Evolutionary conservation across 2,797 vertebrate species (phyloP), one percentile per base, ranked within the genome.

Genomic region (Melanotaenia boesemani): DNA sequence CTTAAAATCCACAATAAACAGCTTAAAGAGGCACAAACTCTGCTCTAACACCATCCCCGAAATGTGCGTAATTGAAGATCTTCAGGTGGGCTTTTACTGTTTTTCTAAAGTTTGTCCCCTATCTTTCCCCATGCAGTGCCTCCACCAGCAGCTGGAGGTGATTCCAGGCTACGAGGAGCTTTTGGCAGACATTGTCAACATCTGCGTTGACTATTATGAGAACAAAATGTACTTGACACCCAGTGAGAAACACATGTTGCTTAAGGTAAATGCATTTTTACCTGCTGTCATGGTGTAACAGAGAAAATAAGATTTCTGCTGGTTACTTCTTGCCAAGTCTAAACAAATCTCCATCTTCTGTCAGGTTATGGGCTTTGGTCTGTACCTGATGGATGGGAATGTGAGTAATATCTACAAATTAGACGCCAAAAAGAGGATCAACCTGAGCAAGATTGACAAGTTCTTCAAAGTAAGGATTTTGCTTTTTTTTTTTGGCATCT

Each of bases 141-240:
- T 99, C 80, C 98, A 99, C 92, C 98, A 99, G 84, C 98, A 99
- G 91, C 88, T 99, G 63, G 98, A 99, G 86, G 98, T 99, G 80
- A 99, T 99, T 68, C 92, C 95, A 62, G 98, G 98, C 79, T 99
- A 98, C 1, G 98, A 99, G 79, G 98, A 99, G 69, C 95, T 99
- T 63, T 91, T 99, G 85, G 98, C 98, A 13, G 98, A 99, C 89
- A 99, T 99, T 13, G 98, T 99, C 77, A 99, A 99, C 93, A 94
- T 99, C 84, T 98, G 98, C 6, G 96, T 99, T 26, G 98, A 99
- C 85, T 99, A 98, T 90, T 99, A 99, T 12, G 98, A 99, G 87
- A 98, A 99, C 92, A 98, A 98, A 91, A 99, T 99, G 98, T 99
- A 99, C 89, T 86, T 99, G 91, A 99, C 98, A 0, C 98, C 98